Base-by-base conservation (phyloP, 2,888 invertebrate genomes). In the Oscheius sp. region DNA sequence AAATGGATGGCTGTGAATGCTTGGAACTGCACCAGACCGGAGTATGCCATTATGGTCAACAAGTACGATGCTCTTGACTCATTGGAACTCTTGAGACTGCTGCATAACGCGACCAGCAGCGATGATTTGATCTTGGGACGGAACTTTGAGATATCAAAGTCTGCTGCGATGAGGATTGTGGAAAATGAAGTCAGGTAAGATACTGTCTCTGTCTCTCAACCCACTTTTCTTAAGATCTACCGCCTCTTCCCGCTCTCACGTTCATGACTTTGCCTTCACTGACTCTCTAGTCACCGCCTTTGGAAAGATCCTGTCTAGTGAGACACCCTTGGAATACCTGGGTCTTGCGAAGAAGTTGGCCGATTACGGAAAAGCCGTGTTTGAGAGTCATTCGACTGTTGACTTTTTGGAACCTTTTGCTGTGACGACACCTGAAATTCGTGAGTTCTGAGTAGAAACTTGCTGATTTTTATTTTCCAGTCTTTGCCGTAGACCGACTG, bases 21-120 rank as follows among this genome's bases (percentile, higher is more conserved):
- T 7, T 84, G 84, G 79, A 87, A 87, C 72, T 87, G 87, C 75
- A 87, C 87, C 5, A 71, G 82, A 29, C 78, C 78, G 0, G 80
- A 81, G 65, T 82, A 80, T 51, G 79, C 80, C 0, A 76, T 79
- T 2, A 78, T 82, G 78, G 79, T 82, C 42, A 79, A 79, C 66
- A 81, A 81, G 73, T 82, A 79, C 53, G 82, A 80, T n/a, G 78
- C 78, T 57, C 68, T 82, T 29, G 80, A 82, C 35, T 75, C 82
- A 2, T 29, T 73, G 2, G 77, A 80, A 53, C 77, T 82, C 0
- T 42, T 82, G 33, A 57, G 76, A 33, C 77, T 80, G 76, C 73
- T 82, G 0, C 21, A 79, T 32, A 82, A 82, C 47, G 82, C 82
- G 1, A 82, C 82, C n/a, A 53, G 57, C 32, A 75, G 74, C n/a